Conservation (phyloP, 2,797 vertebrate species). For the Oryzias sinensis region DNA sequence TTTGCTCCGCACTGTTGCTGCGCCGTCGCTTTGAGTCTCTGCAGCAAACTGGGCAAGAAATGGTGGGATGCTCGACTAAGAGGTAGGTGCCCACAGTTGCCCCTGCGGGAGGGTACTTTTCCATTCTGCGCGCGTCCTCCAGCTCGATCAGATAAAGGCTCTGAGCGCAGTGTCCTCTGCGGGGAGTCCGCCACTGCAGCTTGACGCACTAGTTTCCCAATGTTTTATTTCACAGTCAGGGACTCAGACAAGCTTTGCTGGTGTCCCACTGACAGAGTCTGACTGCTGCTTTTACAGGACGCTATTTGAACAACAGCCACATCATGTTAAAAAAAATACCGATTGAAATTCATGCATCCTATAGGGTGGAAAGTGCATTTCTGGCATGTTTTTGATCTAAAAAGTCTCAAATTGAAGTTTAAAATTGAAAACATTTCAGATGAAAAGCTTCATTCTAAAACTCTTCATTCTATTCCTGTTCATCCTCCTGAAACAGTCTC, state of each 20-base stretch:
- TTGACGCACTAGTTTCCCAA: constrained; percentile 43
- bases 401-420: too few species aligned
- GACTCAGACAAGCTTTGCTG: too few species aligned
- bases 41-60: constrained; percentile 41
- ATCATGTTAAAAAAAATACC: too few species aligned
- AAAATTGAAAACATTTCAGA: too few species aligned
- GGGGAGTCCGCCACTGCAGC: constrained; percentile 57
- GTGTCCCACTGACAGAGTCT: too few species aligned
- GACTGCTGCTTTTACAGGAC: too few species aligned
- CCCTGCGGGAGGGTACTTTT: constrained; percentile 35
- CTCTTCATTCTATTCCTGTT: too few species aligned
- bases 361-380: too few species aligned
- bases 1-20: constrained; percentile 57
- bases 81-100: constrained; percentile 58
- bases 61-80: constrained; percentile 18
- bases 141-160: constrained; percentile 37
- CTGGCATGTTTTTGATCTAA: too few species aligned
- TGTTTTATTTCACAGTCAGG: constrained; percentile 20
- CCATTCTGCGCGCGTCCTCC: constrained; percentile 51
- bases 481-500: constrained; percentile 1
- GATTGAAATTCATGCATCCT: too few species aligned
- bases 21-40: constrained; percentile 20
- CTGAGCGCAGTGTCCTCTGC: constrained; percentile 53
- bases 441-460: too few species aligned
- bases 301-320: too few species aligned